Base-by-base conservation (phyloP, 2,797 vertebrate species). In the Bryconaethiops microstoma region DNA sequence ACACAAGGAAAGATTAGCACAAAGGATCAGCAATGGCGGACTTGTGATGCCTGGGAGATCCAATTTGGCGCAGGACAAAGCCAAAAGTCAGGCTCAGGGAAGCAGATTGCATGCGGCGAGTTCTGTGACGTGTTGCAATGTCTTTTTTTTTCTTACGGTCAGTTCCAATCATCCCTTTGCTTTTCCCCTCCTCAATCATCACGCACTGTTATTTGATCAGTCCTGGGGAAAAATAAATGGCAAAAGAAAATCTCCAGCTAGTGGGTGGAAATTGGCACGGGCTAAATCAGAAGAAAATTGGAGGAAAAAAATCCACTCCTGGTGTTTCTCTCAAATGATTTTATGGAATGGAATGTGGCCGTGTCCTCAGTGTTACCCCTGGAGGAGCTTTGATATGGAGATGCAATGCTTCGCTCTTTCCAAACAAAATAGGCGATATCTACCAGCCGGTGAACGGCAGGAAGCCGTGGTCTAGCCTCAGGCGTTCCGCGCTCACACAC, bases 381-480 rank as follows among this genome's bases (percentile, higher is more conserved):
- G 72, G 23, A 70, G 45, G 57, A 17, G 70, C 74, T 84, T 84
- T 84, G 75, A 81, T 81, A 69, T 81, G 78, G 29, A 74, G 63
- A 84, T 77, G 42, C 29, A 64, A 10, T 16, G 13, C 65, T 81
- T 76, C 35, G 48, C 25, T 29, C 13, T 5, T 68, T 42, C 9
- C 57, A 76, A 63, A 71, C 57, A 68, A 67, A 76, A 8, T 16
- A 13, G 4, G 12, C 45, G 60, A 55, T 6, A 42, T 59, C 35
- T n/a, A 74, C 54, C 71, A 59, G 71, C 71, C 59, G 29, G 54
- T 74, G 17, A 39, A 60, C n/a, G 23, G 42, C 74, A 74, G 19
- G 63, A 62, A 73, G 75, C 64, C 62, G 5, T 39, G 64, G 74
- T 79, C 35, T 2, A 19, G 64, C 55, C 77, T 45, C 45, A 25